Conservation (phyloP, 2,888 invertebrate species). For the Nemotelus pantherinus region DNA sequence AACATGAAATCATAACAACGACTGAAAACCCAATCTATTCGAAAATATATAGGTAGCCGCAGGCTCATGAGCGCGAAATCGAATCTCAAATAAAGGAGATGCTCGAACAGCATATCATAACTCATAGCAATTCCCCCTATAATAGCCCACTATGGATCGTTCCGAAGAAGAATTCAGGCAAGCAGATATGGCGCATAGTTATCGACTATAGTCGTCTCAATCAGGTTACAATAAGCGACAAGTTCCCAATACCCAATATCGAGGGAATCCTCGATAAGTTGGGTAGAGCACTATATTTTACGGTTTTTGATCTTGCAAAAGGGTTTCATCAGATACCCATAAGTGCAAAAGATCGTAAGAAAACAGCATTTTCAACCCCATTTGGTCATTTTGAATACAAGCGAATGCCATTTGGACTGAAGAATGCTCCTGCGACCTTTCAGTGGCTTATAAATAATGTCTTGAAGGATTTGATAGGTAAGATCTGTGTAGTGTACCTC, state of each 20-base stretch:
- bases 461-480: background rate
- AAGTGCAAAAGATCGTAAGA: no score
- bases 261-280: background rate
- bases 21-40: background rate
- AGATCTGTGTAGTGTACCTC: no score
- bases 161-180: background rate
- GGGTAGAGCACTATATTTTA: background rate
- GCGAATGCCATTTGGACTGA: constrained; percentile 16
- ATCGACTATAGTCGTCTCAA: background rate
- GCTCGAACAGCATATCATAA: background rate
- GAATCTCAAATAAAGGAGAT: no score
- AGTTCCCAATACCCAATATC: constrained; percentile 13
- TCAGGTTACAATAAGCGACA: background rate
- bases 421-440: background rate
- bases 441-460: background rate
- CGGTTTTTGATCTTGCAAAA: no score
- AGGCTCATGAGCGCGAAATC: background rate
- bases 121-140: background rate
- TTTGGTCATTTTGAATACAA: background rate
- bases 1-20: constrained; percentile 4
- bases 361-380: no score
- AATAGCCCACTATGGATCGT: background rate
- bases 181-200: background rate
- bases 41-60: background rate
- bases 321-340: no score